Percentiles rank a stretch among this genome's conserved stretches.
Evolutionary conservation across 1,140 invertebrate genomes (phyloP).

Genomic region (Drosophila melanica): DNA sequence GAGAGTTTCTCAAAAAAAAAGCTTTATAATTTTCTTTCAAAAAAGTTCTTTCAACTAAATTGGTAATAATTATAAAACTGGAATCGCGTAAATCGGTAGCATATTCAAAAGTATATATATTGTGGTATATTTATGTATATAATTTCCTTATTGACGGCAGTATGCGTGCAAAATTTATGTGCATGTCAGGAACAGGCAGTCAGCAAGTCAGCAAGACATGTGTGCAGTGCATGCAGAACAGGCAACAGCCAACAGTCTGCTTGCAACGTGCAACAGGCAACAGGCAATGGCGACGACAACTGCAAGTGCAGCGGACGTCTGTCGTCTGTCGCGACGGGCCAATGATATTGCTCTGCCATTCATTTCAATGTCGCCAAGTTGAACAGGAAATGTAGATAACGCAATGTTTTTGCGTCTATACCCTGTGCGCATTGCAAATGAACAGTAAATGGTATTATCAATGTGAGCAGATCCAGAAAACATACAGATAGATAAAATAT

Average conservation of each 20-base stretch:
- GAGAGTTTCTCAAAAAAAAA: no score
- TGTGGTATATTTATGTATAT: slow-evolving; percentile 2
- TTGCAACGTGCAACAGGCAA: not conserved
- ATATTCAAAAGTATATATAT: not conserved
- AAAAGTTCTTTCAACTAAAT: no score
- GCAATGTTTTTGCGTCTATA: slow-evolving; percentile 28
- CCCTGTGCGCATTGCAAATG: not conserved
- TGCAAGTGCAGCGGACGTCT: not conserved
- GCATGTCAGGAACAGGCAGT: slow-evolving; percentile 47
- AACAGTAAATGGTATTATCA: no score
- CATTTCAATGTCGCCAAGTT: slow-evolving; percentile 55
- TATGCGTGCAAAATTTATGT: slow-evolving; percentile 58
- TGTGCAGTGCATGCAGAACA: slow-evolving; percentile 61
- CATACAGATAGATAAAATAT: no score
- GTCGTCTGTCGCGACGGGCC: slow-evolving; percentile 21
- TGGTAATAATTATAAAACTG: no score
- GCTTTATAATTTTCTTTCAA: no score
- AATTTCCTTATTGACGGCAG: not conserved
- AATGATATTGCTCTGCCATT: slow-evolving; percentile 60
- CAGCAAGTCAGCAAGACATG: slow-evolving; percentile 29
- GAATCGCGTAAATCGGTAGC: no score
- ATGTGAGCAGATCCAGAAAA: not conserved
- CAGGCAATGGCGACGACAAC: not conserved
- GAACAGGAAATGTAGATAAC: slow-evolving; percentile 78
- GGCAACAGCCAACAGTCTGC: slow-evolving; percentile 10